Evolutionary conservation across 2,888 invertebrate species (phyloP).

Genomic region (Drosophila niveifrons): DNA sequence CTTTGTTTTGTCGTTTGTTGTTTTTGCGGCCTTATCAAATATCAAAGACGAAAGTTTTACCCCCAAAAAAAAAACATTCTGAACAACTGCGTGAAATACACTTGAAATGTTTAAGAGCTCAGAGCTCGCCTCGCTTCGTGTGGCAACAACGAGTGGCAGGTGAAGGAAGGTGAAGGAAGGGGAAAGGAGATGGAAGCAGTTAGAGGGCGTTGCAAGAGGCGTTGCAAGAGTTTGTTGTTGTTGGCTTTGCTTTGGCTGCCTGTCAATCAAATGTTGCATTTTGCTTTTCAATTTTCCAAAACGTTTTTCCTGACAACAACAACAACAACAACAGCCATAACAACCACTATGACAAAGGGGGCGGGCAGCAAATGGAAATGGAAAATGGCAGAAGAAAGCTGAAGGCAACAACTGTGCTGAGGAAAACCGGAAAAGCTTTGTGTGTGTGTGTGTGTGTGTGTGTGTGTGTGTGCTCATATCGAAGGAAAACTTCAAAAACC

Average conservation of each 20-base stretch:
- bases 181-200: neutral
- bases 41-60: conserved; percentile 33
- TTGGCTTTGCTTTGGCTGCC: conserved; percentile 36
- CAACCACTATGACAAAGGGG: conserved; percentile 1
- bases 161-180: neutral
- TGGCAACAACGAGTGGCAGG: conserved; percentile 7
- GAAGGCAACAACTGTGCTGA: neutral
- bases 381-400: conserved; percentile 19
- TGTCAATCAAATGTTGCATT: conserved; percentile 71
- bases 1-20: conserved; percentile 3
- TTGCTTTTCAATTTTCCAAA: conserved; percentile 57
- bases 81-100: conserved; percentile 20
- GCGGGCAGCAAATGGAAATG: conserved; percentile 20
- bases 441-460: no score
- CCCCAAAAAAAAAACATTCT: conserved; percentile 23
- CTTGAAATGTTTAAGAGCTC: conserved; percentile 15
- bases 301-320: conserved; percentile 19
- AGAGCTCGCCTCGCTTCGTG: conserved; percentile 3
- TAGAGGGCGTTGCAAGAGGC: neutral
- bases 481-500: conserved; percentile 51
- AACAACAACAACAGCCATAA: no score
- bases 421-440: conserved; percentile 61
- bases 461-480: conserved; percentile 32
- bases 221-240: conserved; percentile 14
- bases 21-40: conserved; percentile 13